Evolutionary conservation across 2,113 vertebrate genomes (phyloP).

Genomic region (Rhodinocichla rosea): DNA sequence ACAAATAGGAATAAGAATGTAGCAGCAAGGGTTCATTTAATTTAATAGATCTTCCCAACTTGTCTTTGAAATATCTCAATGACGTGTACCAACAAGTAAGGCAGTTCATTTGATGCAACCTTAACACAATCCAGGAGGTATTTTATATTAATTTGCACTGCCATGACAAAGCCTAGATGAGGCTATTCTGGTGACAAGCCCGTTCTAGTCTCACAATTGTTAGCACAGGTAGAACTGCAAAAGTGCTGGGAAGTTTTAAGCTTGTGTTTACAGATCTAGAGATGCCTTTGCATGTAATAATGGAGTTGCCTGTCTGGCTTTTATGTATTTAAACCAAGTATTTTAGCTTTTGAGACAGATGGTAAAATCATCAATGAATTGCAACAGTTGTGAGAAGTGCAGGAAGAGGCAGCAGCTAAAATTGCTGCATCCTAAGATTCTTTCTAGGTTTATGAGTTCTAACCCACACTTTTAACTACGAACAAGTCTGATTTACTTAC

Average conservation of each 20-base stretch:
- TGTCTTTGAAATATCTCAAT: background rate
- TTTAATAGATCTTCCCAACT: background rate
- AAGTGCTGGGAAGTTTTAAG: background rate
- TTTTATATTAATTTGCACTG: background rate
- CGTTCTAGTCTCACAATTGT: background rate
- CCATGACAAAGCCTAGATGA: background rate
- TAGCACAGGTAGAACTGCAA: background rate
- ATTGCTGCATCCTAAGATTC: background rate
- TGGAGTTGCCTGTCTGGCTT: background rate
- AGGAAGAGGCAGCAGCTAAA: background rate
- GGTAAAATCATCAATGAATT: slow-evolving; percentile 33
- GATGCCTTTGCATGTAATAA: background rate
- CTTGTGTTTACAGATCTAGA: background rate
- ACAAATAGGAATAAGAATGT: background rate
- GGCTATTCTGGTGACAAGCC: background rate
- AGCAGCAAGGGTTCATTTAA: background rate
- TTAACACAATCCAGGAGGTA: background rate
- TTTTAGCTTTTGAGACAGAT: slow-evolving; percentile 1
- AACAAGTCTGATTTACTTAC: background rate
- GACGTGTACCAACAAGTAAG: background rate
- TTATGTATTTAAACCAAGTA: background rate
- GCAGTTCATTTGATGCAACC: background rate
- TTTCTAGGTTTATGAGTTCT: background rate
- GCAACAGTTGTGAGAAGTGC: background rate
- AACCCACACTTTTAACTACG: background rate